Evolutionary conservation across 2,888 invertebrate species (phyloP).

Genomic region (Mythimna ferrago): DNA sequence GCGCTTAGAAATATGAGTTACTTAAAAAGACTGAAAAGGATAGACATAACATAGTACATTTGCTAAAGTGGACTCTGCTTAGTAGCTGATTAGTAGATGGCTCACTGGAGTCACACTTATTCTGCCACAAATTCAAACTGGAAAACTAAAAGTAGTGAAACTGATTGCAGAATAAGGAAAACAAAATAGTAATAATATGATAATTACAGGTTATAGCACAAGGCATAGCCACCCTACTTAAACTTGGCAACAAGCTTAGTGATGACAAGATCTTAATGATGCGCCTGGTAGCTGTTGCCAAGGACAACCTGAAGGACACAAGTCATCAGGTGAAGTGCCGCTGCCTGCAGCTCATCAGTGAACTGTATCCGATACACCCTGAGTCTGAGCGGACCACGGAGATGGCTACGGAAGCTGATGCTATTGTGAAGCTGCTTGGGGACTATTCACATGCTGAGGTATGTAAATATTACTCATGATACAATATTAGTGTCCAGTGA

Average conservation of each 20-base stretch:
- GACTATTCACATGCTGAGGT: conserved; percentile 95
- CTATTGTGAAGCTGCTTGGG: conserved; percentile 93
- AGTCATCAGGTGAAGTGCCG: conserved; percentile 95
- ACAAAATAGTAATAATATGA: too few species aligned
- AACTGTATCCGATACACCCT: conserved; percentile 91
- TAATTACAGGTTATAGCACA: conserved; percentile 92
- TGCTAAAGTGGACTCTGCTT: too few species aligned
- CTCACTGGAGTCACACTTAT: too few species aligned
- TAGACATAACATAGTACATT: too few species aligned
- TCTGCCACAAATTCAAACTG: too few species aligned
- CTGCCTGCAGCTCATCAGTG: conserved; percentile 95
- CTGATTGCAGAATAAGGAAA: too few species aligned
- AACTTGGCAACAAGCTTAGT: conserved; percentile 92
- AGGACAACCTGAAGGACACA: conserved; percentile 93
- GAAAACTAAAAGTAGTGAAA: too few species aligned
- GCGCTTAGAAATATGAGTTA: too few species aligned
- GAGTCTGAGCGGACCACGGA: conserved; percentile 85
- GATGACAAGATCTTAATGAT: conserved; percentile 91
- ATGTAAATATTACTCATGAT: conserved; percentile 14
- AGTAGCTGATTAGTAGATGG: too few species aligned
- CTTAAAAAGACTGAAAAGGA: too few species aligned
- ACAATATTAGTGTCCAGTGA: neutral
- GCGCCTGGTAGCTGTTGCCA: conserved; percentile 92
- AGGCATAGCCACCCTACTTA: conserved; percentile 93
- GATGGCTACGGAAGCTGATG: conserved; percentile 90